Base-by-base conservation (phyloP, 2,113 vertebrate genomes). In the Syrrhaptes paradoxus region DNA sequence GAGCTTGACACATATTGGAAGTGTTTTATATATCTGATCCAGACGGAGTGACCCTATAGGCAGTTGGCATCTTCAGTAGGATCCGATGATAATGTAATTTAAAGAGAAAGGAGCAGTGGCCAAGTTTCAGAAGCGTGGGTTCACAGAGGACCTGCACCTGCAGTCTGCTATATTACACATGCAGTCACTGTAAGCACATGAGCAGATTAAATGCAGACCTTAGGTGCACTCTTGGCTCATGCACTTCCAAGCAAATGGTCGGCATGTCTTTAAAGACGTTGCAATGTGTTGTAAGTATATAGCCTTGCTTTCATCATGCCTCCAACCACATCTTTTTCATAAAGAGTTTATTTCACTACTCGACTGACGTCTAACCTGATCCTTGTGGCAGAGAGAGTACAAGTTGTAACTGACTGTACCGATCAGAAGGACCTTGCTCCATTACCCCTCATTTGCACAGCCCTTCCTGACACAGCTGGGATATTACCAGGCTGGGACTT, bases 391-490 rank as follows among this genome's bases (percentile, higher is more conserved):
- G 65, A 76, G 66, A 71, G 63, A 55, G 38, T 31, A 41, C 25
- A 72, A 70, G 43, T 51, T 93, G 74, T 76, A 74, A 88, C 73
- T 36, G 32, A 41, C 67, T 84, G 76, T 59, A 34, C 34, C 1
- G 7, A 28, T 36, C 57, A 16, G 17, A 54, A 45, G 13, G 79
- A 78, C 66, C 85, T 92, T 90, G 72, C 68, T 92, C 83, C 77
- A 43, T 93, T 94, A 72, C 52, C 62, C 77, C 70, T 93, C 65
- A 49, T 88, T 89, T 75, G 52, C 57, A 58, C 72, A 78, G 73
- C 73, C 79, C 68, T 93, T 78, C 71, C 91, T 84, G 70, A 74
- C 41, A 7, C 93, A 92, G 95, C 79, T 93, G 90, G 74, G 95
- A 32, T 92, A 81, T 88, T 87, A 41, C 68, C 63, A 85, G 63